Percentiles rank a stretch among this genome's conserved stretches.
phyloP scores from a whole-genome alignment of 2,888 invertebrate genomes.

The Orthonevra nobilis region DNA sequence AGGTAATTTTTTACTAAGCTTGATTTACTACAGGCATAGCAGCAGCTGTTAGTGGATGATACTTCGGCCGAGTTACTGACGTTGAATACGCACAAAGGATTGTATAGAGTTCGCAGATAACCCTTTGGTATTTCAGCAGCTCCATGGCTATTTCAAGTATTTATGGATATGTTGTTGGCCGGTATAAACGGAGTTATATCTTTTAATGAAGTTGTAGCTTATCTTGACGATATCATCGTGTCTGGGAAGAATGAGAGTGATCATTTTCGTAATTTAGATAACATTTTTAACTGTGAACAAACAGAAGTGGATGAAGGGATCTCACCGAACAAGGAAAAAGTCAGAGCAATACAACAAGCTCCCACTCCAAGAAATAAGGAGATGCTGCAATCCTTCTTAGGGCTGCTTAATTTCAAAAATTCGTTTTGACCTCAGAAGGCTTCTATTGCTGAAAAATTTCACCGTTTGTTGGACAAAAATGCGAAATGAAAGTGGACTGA shows the following conservation, averaged over 20 bases:
- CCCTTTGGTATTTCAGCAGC: conserved; percentile 26
- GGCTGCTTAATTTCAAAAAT: conserved; percentile 6
- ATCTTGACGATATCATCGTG: conserved; percentile 17
- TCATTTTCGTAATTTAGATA: conserved; percentile 10
- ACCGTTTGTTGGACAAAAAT: conserved; percentile 13
- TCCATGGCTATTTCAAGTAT: conserved; percentile 9
- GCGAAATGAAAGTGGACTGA: conserved; percentile 4
- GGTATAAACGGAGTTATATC: conserved; percentile 7
- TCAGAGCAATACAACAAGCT: conserved; percentile 13
- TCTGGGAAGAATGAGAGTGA: conserved; percentile 7
- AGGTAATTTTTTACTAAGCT: conserved; percentile 12
- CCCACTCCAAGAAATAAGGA: background rate
- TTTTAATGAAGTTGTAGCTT: no score
- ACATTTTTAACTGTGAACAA: conserved; percentile 29
- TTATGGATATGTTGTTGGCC: conserved; percentile 16
- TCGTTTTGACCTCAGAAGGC: no score
- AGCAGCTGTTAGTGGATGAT: conserved; percentile 12
- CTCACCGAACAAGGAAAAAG: conserved; percentile 13
- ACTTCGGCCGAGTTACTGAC: conserved; percentile 1
- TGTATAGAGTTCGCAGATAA: background rate
- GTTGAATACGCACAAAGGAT: background rate
- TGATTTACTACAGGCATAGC: conserved; percentile 9
- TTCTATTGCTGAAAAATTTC: no score
- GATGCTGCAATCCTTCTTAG: background rate
- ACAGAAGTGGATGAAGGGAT: no score